Evolutionary conservation across 2,888 invertebrate species (phyloP), one percentile per base, ranked within the genome.

Genomic region (Caenorhabditis afra): DNA sequence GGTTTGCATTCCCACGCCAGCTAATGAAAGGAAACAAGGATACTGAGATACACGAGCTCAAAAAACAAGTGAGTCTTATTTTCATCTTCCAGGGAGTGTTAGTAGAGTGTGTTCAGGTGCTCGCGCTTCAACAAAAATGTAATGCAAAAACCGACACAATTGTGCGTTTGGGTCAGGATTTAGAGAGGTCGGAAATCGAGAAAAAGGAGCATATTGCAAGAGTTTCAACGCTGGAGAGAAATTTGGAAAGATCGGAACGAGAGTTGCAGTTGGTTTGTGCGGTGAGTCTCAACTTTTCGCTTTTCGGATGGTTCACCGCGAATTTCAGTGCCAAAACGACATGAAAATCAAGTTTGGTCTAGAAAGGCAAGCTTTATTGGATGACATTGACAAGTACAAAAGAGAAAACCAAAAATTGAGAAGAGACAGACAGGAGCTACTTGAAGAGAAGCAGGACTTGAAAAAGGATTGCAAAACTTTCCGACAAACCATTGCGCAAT

Each of bases 391-490:
- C 14, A 52, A 67, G 8, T 67, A 67, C 16, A 73, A 80, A 35
- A 37, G 50, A 11, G 81, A 83, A 35, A 66, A 80, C 16, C 71
- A 65, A 14, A 53, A 29, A 7, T 35, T 81, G 16, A 50, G 53
- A 58, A 44, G 11, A 18, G 73, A 73, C 0, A 37, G 62, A 3
- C 62, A 74, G 18, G 81, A 83, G 58, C 20, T 83, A 8, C 2
- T 67, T 1, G 81, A 75, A 12, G 82, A 83, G 44, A 80, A 82
- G 44, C 10, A 59, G 0, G 85, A 85, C 58, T 75, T 84, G 35
- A 79, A 81, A 39, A 84, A 84, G 47, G 85, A 85, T 52, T 85
- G 85, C 68, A 85, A 84, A 76, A 81, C 79, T 0, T 83, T 84
- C 44, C 71, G 85, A 8, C 84, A 84, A 35, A 79, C 81, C n/a